These are phyloP conservation scores for Leptopilina myrica DNA, from an alignment of 2,888 invertebrate genomes.

Conservation along the genomic window DNA sequence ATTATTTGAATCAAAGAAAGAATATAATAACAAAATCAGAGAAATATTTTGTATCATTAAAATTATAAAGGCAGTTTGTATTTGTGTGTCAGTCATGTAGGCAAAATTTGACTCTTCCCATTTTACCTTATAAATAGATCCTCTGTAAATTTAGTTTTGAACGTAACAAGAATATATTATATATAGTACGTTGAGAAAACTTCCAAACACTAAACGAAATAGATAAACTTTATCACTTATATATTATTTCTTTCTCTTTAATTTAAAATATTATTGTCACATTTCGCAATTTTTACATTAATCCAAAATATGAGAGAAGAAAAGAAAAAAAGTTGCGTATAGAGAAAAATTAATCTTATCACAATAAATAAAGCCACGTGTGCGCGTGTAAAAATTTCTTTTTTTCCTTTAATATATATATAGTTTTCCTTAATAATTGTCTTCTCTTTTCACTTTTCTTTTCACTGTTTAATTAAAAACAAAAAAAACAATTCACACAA, in stretches of 20 bases:
- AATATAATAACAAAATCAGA: no score
- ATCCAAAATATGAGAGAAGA: background rate
- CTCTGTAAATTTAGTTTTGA: slow-evolving; percentile 33
- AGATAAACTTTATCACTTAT: slow-evolving; percentile 20
- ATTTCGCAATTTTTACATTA: slow-evolving; percentile 5
- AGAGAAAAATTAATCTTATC: background rate
- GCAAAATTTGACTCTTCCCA: background rate
- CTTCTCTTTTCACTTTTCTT: background rate
- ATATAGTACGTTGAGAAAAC: background rate
- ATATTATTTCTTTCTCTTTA: background rate
- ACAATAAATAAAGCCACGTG: slow-evolving; percentile 20
- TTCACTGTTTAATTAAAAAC: background rate
- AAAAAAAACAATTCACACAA: no score
- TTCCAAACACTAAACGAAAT: background rate
- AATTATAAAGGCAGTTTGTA: background rate
- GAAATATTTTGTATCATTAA: no score
- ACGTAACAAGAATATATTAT: background rate
- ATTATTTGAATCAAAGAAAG: no score
- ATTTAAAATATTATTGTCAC: background rate
- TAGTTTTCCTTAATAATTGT: background rate
- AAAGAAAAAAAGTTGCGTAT: background rate
- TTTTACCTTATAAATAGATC: slow-evolving; percentile 38
- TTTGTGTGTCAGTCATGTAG: background rate
- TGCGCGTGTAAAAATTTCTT: background rate
- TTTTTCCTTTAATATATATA: background rate